Conservation (phyloP, 2,888 invertebrate species). For the Lepidocyrtinus sp. region DNA sequence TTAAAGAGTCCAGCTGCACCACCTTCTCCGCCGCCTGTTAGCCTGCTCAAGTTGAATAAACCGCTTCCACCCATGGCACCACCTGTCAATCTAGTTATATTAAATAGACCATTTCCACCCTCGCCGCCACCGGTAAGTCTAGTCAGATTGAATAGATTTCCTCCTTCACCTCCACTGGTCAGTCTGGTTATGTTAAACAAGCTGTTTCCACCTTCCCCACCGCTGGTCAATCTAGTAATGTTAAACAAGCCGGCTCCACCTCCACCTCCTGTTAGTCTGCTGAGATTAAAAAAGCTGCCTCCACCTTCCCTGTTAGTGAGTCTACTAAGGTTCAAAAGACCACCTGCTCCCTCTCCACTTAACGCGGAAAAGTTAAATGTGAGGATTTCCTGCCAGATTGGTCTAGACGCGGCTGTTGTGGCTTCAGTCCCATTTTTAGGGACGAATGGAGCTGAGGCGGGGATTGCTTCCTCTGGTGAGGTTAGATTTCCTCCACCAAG, state of each 20-base stretch:
- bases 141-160: conserved; percentile 8
- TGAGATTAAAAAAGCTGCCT: conserved; percentile 1
- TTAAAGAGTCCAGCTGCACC: background rate
- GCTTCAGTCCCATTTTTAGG: conserved; percentile 14
- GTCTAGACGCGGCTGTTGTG: background rate
- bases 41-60: conserved; percentile 14
- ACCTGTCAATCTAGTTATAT: conserved; percentile 13
- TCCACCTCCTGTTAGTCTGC: conserved; percentile 2
- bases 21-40: background rate
- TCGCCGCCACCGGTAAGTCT: conserved; percentile 9
- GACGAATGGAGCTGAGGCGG: conserved; percentile 9
- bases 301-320: background rate
- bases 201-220: background rate
- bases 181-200: background rate
- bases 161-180: background rate
- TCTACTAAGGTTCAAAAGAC: conserved; percentile 11
- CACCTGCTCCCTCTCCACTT: background rate
- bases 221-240: background rate
- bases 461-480: conserved; percentile 5
- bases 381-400: conserved; percentile 28
- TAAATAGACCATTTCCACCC: background rate
- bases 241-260: background rate
- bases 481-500: conserved; percentile 5
- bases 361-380: conserved; percentile 27
- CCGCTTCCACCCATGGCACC: conserved; percentile 1